Percentiles rank a stretch among this genome's conserved stretches.
phyloP scores from a whole-genome alignment of 30 jellyfish, hydroid and myxozoan genomes.

The Turritopsis dohrnii region DNA sequence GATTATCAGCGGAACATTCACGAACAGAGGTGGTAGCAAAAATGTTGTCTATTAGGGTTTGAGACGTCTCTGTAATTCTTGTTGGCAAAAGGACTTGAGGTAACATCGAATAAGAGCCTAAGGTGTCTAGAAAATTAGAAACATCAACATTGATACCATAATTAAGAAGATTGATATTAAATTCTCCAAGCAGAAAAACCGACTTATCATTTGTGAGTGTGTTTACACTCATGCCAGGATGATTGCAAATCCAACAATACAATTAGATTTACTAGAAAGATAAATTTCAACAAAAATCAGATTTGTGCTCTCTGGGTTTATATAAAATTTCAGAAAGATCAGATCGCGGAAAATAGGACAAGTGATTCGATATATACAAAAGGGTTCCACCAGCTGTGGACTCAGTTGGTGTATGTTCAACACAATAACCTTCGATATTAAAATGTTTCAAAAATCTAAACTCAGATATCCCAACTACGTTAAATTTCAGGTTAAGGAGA shows the following conservation, averaged over 20 bases:
- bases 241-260: background rate
- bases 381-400: background rate
- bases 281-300: background rate
- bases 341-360: background rate
- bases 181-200: background rate
- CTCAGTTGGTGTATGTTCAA: background rate
- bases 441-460: background rate
- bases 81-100: conserved; percentile 4
- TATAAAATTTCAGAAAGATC: background rate
- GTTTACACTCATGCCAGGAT: background rate
- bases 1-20: background rate
- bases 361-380: background rate
- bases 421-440: background rate
- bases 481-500: no score
- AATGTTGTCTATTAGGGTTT: conserved; percentile 7
- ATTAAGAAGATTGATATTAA: background rate
- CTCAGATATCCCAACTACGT: no score
- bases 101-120: background rate
- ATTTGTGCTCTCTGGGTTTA: background rate
- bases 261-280: background rate
- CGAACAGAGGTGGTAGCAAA: background rate
- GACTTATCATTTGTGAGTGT: background rate
- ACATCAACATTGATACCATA: background rate
- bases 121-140: background rate
- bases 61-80: background rate